phyloP scores from a whole-genome alignment of 2,888 invertebrate genomes.

The Sisyra terminalis region DNA sequence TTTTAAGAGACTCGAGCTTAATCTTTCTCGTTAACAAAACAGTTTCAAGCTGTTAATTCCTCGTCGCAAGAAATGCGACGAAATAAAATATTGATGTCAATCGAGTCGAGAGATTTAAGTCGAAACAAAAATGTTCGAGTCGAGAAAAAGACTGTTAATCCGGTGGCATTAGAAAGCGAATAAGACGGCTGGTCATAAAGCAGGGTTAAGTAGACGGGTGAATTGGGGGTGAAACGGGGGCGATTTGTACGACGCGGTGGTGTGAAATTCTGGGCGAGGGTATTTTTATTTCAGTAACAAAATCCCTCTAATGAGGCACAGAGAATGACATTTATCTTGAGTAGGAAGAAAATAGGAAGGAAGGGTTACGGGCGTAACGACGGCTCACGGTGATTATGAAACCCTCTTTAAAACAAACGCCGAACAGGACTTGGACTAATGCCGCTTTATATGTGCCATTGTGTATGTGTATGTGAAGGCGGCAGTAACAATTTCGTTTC shows the following conservation, averaged over 20 bases:
- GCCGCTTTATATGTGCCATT: conserved; percentile 22
- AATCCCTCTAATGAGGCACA: conserved; percentile 24
- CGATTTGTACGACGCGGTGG: conserved; percentile 22
- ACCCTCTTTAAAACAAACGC: conserved; percentile 24
- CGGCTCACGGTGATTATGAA: conserved; percentile 22
- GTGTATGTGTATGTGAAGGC: conserved; percentile 15
- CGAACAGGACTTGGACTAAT: conserved; percentile 22
- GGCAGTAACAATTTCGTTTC: not conserved
- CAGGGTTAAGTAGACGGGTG: conserved; percentile 7
- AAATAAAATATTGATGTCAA: no score
- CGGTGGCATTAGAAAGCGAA: no score
- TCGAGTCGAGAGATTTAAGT: no score
- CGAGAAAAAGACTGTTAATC: no score
- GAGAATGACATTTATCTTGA: conserved; percentile 28
- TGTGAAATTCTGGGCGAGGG: conserved; percentile 8
- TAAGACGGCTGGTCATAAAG: no score
- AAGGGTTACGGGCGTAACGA: conserved; percentile 5
- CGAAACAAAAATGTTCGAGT: no score
- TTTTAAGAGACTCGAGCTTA: no score
- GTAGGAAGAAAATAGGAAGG: conserved; percentile 16
- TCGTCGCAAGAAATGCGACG: no score
- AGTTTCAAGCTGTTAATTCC: no score
- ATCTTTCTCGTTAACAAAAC: no score
- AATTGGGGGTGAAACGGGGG: conserved; percentile 14
- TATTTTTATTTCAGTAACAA: conserved; percentile 8